A percentile compares a stretch with the other conserved stretches of the same genome.
phyloP scores from a whole-genome alignment of 2,113 vertebrate species.

The Tichodroma muraria region DNA sequence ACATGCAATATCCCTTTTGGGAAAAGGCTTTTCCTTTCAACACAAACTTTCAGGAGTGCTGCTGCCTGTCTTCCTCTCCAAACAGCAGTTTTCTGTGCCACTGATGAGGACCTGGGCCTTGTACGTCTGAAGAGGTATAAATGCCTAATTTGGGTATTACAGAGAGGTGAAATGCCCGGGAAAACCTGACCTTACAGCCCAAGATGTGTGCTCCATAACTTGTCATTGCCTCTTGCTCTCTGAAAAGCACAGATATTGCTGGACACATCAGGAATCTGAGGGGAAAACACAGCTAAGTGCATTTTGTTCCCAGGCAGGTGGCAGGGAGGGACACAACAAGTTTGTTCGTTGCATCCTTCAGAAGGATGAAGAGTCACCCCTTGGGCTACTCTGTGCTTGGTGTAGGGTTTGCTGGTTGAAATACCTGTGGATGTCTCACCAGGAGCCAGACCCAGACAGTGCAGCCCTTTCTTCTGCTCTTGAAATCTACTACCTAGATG shows the following conservation, averaged over 20 bases:
- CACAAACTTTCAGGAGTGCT: neutral
- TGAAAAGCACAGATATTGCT: neutral
- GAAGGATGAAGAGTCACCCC: accelerated
- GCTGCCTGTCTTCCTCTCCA: neutral
- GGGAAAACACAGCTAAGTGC: neutral
- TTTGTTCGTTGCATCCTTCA: too few species aligned
- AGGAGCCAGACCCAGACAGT: neutral
- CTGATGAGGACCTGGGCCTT: accelerated
- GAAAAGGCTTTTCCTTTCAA: neutral
- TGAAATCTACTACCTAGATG: accelerated
- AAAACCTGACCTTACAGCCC: neutral
- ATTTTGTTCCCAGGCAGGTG: neutral
- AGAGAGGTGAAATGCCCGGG: neutral
- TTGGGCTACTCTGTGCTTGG: neutral
- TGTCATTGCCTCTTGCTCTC: neutral
- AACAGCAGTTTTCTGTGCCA: neutral
- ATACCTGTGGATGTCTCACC: neutral
- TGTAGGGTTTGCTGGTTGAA: neutral
- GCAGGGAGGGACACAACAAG: accelerated
- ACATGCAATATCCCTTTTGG: neutral
- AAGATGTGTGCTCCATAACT: neutral
- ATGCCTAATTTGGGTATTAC: accelerated
- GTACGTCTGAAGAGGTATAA: accelerated
- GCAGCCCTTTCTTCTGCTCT: neutral
- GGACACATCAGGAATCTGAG: neutral